Base-by-base conservation (phyloP, 64 coral and sea anemone species). In the Dendronephthya gigantea region DNA sequence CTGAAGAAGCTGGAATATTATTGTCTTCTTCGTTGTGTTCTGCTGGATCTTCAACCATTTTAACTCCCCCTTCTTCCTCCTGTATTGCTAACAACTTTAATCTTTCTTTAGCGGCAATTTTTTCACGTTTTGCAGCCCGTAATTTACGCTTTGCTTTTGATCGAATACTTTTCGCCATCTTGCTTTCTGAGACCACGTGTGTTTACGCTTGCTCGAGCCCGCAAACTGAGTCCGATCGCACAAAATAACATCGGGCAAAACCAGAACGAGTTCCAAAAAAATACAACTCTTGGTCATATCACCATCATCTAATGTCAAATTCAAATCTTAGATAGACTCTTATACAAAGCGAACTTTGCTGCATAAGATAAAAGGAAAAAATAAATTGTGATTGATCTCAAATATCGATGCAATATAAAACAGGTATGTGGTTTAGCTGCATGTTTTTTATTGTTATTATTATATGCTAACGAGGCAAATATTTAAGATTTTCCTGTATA, bases 141-240 rank as follows among this genome's bases (percentile, higher is more conserved):
- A 93, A 40, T 93, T 93, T 93, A 76, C 94, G 82, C 36, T 91
- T 93, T 72, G 91, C 86, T 90, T 93, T 97, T 35, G 94, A 97
- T 9, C 94, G 89, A 52, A 97, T 55, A 83, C 94, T 93, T 81
- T 97, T 97, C 84, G 94, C 94, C 94, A 97, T 97, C 36, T 96
- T 92, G 49, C 74, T 35, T 70, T 68, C 88, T 83, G 81, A 88
- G 83, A 62, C 48, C 50, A 62, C 33, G 43, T 31, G 22, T 43
- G 15, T 4, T 37, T 40, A 45, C 5, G 16, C 82, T 88, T 22
- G 7, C 25, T n/a, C 25, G 87, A 82, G 22, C 50, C 49, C 87
- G 7, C 52, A 43, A 36, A 47, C 48, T 59, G 27, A 0, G 1
- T 3, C 2, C 16, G 4, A 58, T 9, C 32, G 0, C 0, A 0